phyloP scores from a whole-genome alignment of 1,140 invertebrate genomes.

The Aphelenchoides besseyi region DNA sequence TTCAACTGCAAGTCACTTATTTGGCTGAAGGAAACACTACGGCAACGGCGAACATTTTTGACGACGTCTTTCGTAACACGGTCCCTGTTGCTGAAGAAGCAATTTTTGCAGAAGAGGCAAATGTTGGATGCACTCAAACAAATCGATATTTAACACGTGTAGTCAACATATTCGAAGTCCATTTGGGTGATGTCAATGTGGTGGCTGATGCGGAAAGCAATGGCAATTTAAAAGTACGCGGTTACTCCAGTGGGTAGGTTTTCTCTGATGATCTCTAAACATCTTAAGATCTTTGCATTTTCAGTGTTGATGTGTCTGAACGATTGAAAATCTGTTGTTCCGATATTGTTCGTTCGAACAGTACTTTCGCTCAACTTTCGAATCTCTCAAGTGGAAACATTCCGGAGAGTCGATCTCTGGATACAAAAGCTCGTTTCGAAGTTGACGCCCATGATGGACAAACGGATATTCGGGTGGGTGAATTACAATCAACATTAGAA shows the following conservation, averaged over 20 bases:
- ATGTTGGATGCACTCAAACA: not conserved
- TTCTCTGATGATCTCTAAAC: not conserved
- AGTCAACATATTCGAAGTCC: constrained; percentile 5
- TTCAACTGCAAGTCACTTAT: constrained; percentile 19
- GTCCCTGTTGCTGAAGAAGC: constrained; percentile 18
- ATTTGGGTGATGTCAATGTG: not conserved
- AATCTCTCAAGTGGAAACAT: not conserved
- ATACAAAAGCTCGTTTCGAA: not conserved
- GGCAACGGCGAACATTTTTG: not conserved
- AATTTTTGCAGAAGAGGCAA: constrained; percentile 14
- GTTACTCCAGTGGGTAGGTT: constrained; percentile 10
- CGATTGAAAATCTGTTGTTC: constrained; percentile 19
- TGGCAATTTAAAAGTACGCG: not conserved
- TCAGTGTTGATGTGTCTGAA: not conserved
- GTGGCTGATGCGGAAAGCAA: not conserved
- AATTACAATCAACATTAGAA: not conserved
- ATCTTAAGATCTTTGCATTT: not conserved
- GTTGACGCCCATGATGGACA: not conserved
- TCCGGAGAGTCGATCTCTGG: not conserved
- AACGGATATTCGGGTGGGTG: constrained; percentile 3
- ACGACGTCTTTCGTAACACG: constrained; percentile 16
- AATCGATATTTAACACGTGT: constrained; percentile 13
- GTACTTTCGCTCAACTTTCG: constrained; percentile 2
- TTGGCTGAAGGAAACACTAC: constrained; percentile 3
- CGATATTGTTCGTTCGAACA: constrained; percentile 10